These are phyloP conservation scores for Ormia ochracea DNA, from an alignment of 2,888 invertebrate species.

Conservation along the genomic window DNA sequence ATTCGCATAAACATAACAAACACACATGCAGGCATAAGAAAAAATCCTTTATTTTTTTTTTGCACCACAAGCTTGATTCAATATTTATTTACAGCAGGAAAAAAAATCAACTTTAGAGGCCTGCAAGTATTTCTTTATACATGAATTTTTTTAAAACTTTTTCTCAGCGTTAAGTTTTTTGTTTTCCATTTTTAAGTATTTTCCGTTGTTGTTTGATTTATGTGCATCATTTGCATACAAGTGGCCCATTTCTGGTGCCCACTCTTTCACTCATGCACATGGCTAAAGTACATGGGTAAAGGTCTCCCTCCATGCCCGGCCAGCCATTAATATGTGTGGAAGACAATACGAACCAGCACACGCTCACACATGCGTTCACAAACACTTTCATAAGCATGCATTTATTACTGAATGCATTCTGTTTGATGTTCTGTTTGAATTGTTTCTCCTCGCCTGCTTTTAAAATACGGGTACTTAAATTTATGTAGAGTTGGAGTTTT, in stretches of 20 bases:
- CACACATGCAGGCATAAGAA: neutral
- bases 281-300: neutral
- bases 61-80: conserved; percentile 17
- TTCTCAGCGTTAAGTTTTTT: neutral
- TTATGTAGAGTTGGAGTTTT: conserved; percentile 17
- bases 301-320: neutral
- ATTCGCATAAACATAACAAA: neutral
- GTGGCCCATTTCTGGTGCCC: conserved; percentile 44
- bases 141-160: neutral
- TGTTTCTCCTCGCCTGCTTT: conserved; percentile 1
- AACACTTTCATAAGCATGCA: neutral
- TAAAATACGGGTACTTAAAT: neutral
- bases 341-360: conserved; percentile 14
- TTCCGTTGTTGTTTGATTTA: conserved; percentile 37
- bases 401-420: conserved; percentile 33
- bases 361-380: neutral
- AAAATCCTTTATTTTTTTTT: too few relatives aligned
- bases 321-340: neutral
- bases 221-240: conserved; percentile 58
- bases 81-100: conserved; percentile 39
- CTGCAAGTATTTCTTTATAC: conserved; percentile 22
- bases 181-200: conserved; percentile 11
- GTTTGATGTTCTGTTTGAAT: conserved; percentile 30
- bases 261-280: neutral
- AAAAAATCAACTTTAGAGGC: conserved; percentile 39